Base-by-base conservation (phyloP, 2,797 vertebrate species). In the Apogon hyalosoma region DNA sequence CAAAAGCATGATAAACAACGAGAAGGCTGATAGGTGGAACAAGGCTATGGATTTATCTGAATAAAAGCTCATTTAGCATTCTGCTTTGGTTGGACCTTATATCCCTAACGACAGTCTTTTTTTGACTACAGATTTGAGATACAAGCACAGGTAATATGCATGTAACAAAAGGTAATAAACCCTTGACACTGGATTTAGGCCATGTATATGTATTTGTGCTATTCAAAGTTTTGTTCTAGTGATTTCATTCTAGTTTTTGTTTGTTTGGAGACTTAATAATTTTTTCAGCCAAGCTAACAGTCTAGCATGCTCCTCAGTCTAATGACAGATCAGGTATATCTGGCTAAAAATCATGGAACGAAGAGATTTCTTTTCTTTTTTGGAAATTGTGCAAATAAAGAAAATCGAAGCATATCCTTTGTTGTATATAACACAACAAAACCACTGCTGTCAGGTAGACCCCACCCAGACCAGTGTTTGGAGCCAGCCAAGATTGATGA, bases 401-500 rank as follows among this genome's bases (percentile, higher is more conserved):
- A 18, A 46, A 28, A 19, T 33, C 31, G 7, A 33, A 33, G 31
- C 31, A 33, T 33, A 33, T 33, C 31, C 31, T 33, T 24, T 24
- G 21, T 24, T 33, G 31, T 8, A 33, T 33, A 33, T 33, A 54
- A 40, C 39, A 54, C 52, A 54, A 83, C 71, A 69, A 69, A 83
- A 73, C 59, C 61, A 79, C 45, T 43, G 79, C 84, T 49, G 36
- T 54, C 68, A 80, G 87, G 74, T 79, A 73, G 60, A 75, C 41
- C 64, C 43, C 60, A 69, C 75, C 73, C 75, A 39, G 65, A 55
- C 70, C 57, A 42, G 38, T 57, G 78, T 81, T 80, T 73, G 51
- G 71, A 69, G 66, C 71, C 0, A 1, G 14, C 55, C 60, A 89
- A 93, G 93, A 95, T 92, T 91, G 90, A 94, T 94, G 93, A 87